Percentiles rank a stretch among this genome's conserved stretches.
Conservation (phyloP, 1,140 invertebrate species). For the Neuroterus valhalla region DNA sequence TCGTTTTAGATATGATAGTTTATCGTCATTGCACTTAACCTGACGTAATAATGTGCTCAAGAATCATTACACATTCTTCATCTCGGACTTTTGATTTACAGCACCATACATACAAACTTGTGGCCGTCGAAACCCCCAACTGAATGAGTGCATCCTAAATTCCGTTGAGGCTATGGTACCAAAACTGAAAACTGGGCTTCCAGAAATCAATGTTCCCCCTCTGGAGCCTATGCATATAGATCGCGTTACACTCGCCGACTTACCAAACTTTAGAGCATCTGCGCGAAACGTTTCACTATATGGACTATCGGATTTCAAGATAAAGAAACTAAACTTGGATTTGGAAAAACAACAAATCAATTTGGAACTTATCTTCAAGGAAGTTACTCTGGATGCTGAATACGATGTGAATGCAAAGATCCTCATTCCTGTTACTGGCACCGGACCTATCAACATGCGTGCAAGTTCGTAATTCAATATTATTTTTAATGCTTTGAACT, state of each 20-base stretch:
- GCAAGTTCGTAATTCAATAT: conserved; percentile 47
- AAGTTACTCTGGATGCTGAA: conserved; percentile 73
- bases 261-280: conserved; percentile 69
- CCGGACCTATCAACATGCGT: conserved; percentile 56
- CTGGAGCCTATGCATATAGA: conserved; percentile 79
- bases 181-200: conserved; percentile 76
- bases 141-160: conserved; percentile 77
- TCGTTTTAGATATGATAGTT: too few relatives aligned
- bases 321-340: conserved; percentile 75
- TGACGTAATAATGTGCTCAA: too few relatives aligned
- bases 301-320: conserved; percentile 74
- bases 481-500: background rate
- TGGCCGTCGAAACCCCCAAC: conserved; percentile 77
- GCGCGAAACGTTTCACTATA: conserved; percentile 74
- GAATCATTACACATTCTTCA: background rate
- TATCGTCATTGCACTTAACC: too few relatives aligned
- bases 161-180: conserved; percentile 76
- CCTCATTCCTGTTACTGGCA: conserved; percentile 65
- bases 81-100: conserved; percentile 63
- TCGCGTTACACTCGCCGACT: conserved; percentile 66
- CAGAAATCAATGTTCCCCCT: conserved; percentile 79
- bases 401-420: conserved; percentile 78
- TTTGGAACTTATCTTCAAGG: conserved; percentile 70
- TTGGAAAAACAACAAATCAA: conserved; percentile 72
- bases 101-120: conserved; percentile 81